These are phyloP conservation scores for Tethya wilhelma DNA, from an alignment of 37 sponge, comb jelly and placozoan genomes.

Conservation along the genomic window DNA sequence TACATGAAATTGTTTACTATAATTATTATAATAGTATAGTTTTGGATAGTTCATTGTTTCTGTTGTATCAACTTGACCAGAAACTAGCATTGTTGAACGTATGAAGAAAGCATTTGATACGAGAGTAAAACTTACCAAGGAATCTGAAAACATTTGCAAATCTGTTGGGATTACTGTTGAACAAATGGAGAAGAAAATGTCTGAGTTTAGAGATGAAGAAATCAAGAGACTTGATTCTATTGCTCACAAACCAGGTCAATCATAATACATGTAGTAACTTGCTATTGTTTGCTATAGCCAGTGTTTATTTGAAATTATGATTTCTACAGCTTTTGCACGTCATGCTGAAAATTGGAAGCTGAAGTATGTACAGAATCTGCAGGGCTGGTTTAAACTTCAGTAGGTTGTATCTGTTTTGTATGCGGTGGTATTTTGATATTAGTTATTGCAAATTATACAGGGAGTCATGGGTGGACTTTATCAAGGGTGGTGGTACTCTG, in stretches of 20 bases:
- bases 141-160: not conserved
- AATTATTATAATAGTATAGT: not conserved
- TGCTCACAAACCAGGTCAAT: not conserved
- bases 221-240: conserved; percentile 6
- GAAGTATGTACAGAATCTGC: not conserved
- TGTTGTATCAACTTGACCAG: not conserved
- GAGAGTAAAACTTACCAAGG: not conserved
- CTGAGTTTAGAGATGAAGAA: not conserved
- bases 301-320: not conserved
- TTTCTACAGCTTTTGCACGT: not conserved
- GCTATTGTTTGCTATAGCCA: not conserved
- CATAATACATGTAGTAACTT: not conserved
- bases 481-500: not conserved
- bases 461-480: not conserved
- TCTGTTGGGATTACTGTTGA: not conserved
- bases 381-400: not conserved
- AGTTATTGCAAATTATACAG: not conserved
- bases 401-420: not conserved
- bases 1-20: too few species aligned
- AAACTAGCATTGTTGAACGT: not conserved
- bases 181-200: not conserved
- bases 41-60: not conserved
- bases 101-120: not conserved
- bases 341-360: not conserved
- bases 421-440: not conserved